phyloP scores from a whole-genome alignment of 2,113 vertebrate species.

The Bos indicus region DNA sequence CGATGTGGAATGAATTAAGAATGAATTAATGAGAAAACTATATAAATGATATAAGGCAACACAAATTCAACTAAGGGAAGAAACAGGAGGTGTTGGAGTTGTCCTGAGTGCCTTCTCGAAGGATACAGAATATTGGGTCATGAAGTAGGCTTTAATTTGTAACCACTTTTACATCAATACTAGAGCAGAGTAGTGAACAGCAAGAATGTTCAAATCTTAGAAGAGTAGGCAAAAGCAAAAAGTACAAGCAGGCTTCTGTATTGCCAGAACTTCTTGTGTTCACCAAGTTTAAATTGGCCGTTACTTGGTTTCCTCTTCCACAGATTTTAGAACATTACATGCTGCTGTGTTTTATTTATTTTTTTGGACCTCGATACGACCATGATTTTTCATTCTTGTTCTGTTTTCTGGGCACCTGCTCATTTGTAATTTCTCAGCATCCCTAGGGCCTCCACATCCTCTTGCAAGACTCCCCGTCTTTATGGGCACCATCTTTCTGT shows the following conservation, averaged over 20 bases:
- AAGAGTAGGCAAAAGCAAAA: neutral
- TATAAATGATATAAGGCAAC: neutral
- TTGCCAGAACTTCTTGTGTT: neutral
- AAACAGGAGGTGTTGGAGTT: neutral
- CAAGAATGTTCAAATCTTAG: neutral
- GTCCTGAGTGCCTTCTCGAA: neutral
- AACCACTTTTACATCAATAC: neutral
- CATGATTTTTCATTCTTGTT: slow-evolving; percentile 50
- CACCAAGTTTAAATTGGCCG: neutral
- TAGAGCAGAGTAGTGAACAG: neutral
- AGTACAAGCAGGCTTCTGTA: neutral
- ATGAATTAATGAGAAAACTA: neutral
- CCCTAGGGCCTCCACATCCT: neutral
- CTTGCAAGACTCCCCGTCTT: slow-evolving; percentile 29
- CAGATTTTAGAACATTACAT: neutral
- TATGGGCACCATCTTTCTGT: slow-evolving; percentile 52
- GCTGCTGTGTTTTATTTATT: slow-evolving; percentile 20
- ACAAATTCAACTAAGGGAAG: neutral
- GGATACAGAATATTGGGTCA: neutral
- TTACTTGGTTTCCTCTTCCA: neutral
- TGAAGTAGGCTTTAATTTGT: neutral
- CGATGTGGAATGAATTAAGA: neutral
- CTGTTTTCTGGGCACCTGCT: slow-evolving; percentile 18
- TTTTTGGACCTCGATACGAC: neutral
- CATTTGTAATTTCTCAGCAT: slow-evolving; percentile 49